phyloP scores from a whole-genome alignment of 1,140 invertebrate species.

The Aphidius gifuensis region DNA sequence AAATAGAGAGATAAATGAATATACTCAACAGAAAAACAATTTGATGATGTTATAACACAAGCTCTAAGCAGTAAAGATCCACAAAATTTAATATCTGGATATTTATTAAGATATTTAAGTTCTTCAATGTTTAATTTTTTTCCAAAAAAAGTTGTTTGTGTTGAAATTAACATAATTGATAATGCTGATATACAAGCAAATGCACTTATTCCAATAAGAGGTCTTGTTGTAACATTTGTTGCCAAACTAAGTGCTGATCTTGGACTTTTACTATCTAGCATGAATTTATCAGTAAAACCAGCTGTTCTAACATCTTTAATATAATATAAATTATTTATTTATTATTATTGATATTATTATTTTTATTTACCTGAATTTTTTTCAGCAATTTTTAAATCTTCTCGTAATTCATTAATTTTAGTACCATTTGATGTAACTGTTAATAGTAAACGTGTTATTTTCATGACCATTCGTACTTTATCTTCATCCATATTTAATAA shows the following conservation, averaged over 20 bases:
- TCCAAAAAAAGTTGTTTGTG: constrained; percentile 53
- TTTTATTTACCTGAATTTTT: constrained; percentile 43
- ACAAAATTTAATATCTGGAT: constrained; percentile 51
- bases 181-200: constrained; percentile 49
- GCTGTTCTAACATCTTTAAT: constrained; percentile 48
- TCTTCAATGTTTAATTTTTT: constrained; percentile 38
- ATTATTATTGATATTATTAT: constrained; percentile 38
- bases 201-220: constrained; percentile 46
- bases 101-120: constrained; percentile 45
- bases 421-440: constrained; percentile 44
- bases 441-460: constrained; percentile 51
- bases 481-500: constrained; percentile 50
- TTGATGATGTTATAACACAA: constrained; percentile 62
- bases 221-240: constrained; percentile 47
- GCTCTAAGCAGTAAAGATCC: constrained; percentile 60
- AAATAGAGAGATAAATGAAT: background rate
- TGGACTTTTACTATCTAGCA: constrained; percentile 37
- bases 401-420: constrained; percentile 40
- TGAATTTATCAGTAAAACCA: constrained; percentile 45
- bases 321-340: constrained; percentile 38
- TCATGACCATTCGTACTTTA: constrained; percentile 54
- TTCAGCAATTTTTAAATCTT: constrained; percentile 42
- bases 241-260: constrained; percentile 46
- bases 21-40: constrained; percentile 47
- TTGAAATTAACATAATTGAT: constrained; percentile 42